Evolutionary conservation across 1,140 invertebrate genomes (phyloP).

Genomic region (Eumeta japonica): DNA sequence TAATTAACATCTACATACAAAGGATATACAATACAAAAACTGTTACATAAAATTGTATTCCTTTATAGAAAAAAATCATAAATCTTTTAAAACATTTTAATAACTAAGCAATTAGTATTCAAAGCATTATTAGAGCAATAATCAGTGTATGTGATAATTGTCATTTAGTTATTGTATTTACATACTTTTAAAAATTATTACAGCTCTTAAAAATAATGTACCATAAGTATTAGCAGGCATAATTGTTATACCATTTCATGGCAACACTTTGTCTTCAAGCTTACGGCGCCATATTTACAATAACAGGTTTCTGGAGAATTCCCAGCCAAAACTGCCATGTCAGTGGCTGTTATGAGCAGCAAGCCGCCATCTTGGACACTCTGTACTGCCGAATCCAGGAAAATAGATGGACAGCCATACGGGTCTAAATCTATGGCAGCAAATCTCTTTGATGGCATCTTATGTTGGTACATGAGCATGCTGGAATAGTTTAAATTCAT

Average conservation of each 20-base stretch:
- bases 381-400: slow-evolving; percentile 90
- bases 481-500: slow-evolving; percentile 56
- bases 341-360: slow-evolving; percentile 95
- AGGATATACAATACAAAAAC: too few species aligned
- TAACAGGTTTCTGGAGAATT: slow-evolving; percentile 93
- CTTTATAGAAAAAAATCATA: too few species aligned
- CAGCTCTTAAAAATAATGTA: too few species aligned
- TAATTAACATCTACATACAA: too few species aligned
- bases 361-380: slow-evolving; percentile 75
- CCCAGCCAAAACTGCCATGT: slow-evolving; percentile 96
- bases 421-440: slow-evolving; percentile 95
- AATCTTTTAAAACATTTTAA: too few species aligned
- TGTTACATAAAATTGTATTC: too few species aligned
- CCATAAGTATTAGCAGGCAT: too few species aligned
- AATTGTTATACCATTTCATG: slow-evolving; percentile 85
- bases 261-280: slow-evolving; percentile 82
- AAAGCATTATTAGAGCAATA: too few species aligned
- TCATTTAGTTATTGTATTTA: too few species aligned
- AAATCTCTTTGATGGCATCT: slow-evolving; percentile 68
- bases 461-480: slow-evolving; percentile 81
- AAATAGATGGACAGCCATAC: slow-evolving; percentile 92
- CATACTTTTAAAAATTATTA: too few species aligned
- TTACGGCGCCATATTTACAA: slow-evolving; percentile 91
- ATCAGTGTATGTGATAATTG: too few species aligned
- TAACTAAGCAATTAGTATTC: too few species aligned